These are phyloP conservation scores for Drosophila recens DNA, from an alignment of 2,888 invertebrate genomes.

Conservation along the genomic window DNA sequence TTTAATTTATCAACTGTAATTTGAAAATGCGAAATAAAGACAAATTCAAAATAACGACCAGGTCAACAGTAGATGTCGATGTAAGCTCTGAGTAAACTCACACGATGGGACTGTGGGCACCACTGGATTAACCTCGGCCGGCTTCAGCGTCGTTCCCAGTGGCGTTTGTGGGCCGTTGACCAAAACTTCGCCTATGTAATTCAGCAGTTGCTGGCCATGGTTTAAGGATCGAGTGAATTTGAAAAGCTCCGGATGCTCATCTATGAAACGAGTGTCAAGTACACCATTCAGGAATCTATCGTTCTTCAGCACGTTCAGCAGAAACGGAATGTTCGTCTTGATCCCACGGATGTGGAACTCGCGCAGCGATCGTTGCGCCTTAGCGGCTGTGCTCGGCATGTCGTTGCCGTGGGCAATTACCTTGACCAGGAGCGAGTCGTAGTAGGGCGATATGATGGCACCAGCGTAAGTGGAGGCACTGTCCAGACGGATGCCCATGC, in stretches of 20 bases:
- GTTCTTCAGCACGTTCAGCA: constrained; percentile 97
- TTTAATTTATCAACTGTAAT: neutral
- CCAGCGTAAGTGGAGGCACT: constrained; percentile 98
- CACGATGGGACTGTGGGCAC: constrained; percentile 93
- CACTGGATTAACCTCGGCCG: constrained; percentile 93
- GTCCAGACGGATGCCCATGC: constrained; percentile 99
- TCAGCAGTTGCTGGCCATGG: constrained; percentile 97
- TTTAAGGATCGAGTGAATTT: constrained; percentile 96
- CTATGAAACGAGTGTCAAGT: constrained; percentile 99
- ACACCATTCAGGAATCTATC: constrained; percentile 97
- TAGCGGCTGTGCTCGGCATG: constrained; percentile 95
- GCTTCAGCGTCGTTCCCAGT: constrained; percentile 94
- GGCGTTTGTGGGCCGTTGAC: constrained; percentile 99
- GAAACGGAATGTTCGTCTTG: constrained; percentile 99
- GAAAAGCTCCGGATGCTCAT: constrained; percentile 98
- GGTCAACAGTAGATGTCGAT: no score
- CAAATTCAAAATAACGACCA: neutral
- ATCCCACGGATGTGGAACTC: constrained; percentile 99
- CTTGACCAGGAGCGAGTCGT: constrained; percentile 98
- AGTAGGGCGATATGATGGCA: constrained; percentile 98
- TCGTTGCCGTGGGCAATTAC: constrained; percentile 96
- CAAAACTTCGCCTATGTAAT: constrained; percentile 96
- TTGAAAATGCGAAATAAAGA: neutral
- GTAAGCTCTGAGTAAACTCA: constrained; percentile 84
- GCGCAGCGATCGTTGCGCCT: constrained; percentile 97